phyloP scores from a whole-genome alignment of 2,113 vertebrate genomes.

The Euleptes europaea region DNA sequence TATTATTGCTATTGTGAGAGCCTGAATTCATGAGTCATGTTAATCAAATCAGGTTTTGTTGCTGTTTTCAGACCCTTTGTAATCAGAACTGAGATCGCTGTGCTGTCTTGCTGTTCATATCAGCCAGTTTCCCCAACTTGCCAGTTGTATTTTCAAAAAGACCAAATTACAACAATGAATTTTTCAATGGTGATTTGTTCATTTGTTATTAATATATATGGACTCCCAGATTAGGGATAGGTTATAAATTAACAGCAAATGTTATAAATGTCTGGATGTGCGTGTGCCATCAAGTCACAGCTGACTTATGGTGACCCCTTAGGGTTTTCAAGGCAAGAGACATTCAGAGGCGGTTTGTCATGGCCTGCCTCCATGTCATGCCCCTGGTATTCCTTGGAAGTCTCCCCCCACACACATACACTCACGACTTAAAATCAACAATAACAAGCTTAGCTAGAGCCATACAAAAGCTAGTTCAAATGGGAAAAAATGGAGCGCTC shows the following conservation, averaged over 20 bases:
- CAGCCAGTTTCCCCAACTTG: neutral
- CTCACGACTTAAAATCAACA: too few species aligned
- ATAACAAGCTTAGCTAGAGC: neutral
- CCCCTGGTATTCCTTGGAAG: too few species aligned
- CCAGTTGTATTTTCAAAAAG: neutral
- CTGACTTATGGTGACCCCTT: too few species aligned
- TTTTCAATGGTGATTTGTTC: neutral
- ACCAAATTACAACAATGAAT: neutral
- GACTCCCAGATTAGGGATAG: too few species aligned
- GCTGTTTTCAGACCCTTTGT: constrained; percentile 28
- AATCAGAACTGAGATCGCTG: constrained; percentile 18
- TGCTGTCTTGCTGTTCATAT: constrained; percentile 15
- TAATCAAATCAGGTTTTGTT: constrained; percentile 49
- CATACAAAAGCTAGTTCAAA: neutral
- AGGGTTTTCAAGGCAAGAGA: too few species aligned
- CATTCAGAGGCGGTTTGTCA: too few species aligned
- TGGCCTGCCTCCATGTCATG: too few species aligned
- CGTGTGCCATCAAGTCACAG: neutral
- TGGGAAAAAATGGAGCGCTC: too few species aligned
- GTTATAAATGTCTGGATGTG: neutral
- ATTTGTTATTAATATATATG: neutral
- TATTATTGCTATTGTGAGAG: constrained; percentile 40
- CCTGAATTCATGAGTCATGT: constrained; percentile 12
- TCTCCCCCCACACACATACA: too few species aligned
- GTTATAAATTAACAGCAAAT: too few species aligned